Conservation (phyloP, 2,888 invertebrate species). For the Dasysyrphus tricinctus region DNA sequence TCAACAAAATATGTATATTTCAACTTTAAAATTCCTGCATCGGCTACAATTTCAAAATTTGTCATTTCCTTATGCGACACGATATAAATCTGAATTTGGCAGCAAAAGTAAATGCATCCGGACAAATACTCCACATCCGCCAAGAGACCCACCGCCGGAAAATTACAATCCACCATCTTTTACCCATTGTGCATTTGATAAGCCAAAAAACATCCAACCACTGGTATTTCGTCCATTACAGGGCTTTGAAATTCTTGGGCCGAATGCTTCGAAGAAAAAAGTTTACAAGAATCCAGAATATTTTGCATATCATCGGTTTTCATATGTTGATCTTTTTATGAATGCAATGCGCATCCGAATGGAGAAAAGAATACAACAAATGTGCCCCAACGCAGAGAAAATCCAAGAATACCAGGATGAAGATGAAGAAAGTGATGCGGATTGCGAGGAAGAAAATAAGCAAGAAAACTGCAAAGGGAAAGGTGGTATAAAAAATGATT, state of each 20-base stretch:
- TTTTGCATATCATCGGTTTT: slow-evolving; percentile 80
- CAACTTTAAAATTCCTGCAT: neutral
- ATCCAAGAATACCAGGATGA: neutral
- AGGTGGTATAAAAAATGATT: neutral
- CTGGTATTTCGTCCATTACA: slow-evolving; percentile 78
- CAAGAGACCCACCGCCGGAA: slow-evolving; percentile 79
- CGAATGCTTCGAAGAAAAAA: slow-evolving; percentile 77
- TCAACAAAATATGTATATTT: neutral
- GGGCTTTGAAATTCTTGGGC: slow-evolving; percentile 78
- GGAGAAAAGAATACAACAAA: slow-evolving; percentile 54
- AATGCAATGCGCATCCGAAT: slow-evolving; percentile 77
- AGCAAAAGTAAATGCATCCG: slow-evolving; percentile 4
- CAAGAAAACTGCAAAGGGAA: neutral
- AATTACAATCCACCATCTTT: slow-evolving; percentile 78
- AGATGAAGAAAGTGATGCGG: neutral
- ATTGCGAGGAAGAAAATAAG: neutral
- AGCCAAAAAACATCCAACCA: slow-evolving; percentile 76
- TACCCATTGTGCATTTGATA: slow-evolving; percentile 76
- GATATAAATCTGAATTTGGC: slow-evolving; percentile 24
- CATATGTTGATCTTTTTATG: slow-evolving; percentile 77
- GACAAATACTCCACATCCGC: slow-evolving; percentile 78
- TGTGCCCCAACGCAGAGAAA: neutral
- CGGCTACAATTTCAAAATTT: neutral
- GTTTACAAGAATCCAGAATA: slow-evolving; percentile 80
- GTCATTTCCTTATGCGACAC: neutral